Base-by-base conservation (phyloP, 2,888 invertebrate species). In the Patella ulyssiponensis region DNA sequence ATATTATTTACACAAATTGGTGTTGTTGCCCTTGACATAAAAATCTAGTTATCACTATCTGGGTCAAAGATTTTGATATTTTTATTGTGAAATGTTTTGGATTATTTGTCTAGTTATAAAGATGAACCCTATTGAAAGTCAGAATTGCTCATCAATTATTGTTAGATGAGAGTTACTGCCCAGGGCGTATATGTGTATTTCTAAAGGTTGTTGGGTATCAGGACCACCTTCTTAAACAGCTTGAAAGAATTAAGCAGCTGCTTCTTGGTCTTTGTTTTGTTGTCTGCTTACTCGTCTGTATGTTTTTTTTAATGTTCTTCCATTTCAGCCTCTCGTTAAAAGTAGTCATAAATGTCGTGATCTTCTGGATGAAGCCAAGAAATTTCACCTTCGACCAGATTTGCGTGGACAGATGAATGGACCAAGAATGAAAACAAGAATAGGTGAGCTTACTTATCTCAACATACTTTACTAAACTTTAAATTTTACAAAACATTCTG, bases 331-430 rank as follows among this genome's bases (percentile, higher is more conserved):
- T 5, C 78, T 91, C 33, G 84, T 91, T 1, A 87, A 85, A 76
- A 82, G 85, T 76, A 88, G 87, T 71, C 88, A 89, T 81, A 84
- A 84, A 64, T 91, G 91, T 77, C 80, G 91, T 58, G 91, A 91
- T 77, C 81, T 91, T 20, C 79, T 91, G 12, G 91, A 91, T 81
- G 91, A 90, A 81, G 91, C 91, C 0, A 91, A 91, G 78, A 88
- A 87, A 73, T 91, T 86, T 76, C 90, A 91, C 82, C 82, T 91
- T 12, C 81, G 91, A 52, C 91, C 91, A 56, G 91, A 91, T 77
- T 84, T 91, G n/a, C 80, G 91, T n/a, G 76, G 82, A 9, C 78
- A 85, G 74, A 90, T 91, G 90, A 86, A 83, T 69, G 88, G 88
- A 27, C 80, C 84, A 4, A 80, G 89, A 64, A 89, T 88, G 51